Percentiles rank a stretch among this genome's conserved stretches.
Conservation (phyloP, 2,113 vertebrate species). For the Tachycineta bicolor region DNA sequence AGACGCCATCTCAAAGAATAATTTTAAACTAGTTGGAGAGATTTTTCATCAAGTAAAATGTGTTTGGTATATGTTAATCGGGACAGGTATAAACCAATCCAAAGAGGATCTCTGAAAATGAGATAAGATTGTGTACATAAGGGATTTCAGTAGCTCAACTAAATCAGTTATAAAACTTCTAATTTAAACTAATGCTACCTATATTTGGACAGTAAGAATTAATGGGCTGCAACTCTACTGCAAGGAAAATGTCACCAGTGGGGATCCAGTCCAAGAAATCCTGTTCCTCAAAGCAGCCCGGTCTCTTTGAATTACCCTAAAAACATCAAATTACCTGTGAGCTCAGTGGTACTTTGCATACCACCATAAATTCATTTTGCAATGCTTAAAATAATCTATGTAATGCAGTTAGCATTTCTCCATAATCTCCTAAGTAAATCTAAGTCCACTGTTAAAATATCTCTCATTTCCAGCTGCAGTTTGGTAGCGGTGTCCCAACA, state of each 20-base stretch:
- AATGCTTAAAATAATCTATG: neutral
- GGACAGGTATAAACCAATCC: slow-evolving; percentile 35
- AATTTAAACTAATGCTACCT: slow-evolving; percentile 65
- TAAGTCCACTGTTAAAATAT: slow-evolving; percentile 43
- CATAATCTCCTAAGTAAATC: slow-evolving; percentile 53
- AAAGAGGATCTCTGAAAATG: slow-evolving; percentile 42
- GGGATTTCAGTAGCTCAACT: slow-evolving; percentile 48
- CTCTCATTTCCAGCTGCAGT: slow-evolving; percentile 42
- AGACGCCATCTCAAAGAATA: neutral
- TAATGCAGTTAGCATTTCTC: slow-evolving; percentile 26
- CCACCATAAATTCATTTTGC: neutral
- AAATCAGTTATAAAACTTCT: slow-evolving; percentile 60
- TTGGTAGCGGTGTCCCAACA: neutral
- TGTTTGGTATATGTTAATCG: slow-evolving; percentile 13
- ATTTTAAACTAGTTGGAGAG: neutral
- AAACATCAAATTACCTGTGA: neutral
- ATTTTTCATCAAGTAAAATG: slow-evolving; percentile 13
- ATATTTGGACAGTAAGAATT: slow-evolving; percentile 59
- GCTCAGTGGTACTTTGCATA: neutral
- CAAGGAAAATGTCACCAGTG: neutral
- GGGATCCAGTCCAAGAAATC: slow-evolving; percentile 22
- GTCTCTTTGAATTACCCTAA: neutral
- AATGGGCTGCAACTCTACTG: neutral
- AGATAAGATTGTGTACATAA: slow-evolving; percentile 48
- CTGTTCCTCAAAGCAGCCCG: slow-evolving; percentile 12